Percentiles rank a stretch among this genome's conserved stretches.
Evolutionary conservation across 2,888 invertebrate genomes (phyloP).

Genomic region (Tetheella fluctuosa): DNA sequence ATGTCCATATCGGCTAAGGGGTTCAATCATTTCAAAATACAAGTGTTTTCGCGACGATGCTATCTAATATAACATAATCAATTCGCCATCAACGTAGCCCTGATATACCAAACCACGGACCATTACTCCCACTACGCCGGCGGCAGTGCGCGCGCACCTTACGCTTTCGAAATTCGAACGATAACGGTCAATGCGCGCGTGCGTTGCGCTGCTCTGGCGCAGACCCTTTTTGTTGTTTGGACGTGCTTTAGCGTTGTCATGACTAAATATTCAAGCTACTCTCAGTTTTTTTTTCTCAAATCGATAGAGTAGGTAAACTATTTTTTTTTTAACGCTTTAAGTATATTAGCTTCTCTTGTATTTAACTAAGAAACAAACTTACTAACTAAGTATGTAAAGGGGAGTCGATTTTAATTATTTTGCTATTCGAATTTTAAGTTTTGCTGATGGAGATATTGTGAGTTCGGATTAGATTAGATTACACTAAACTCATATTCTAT

Average conservation of each 20-base stretch:
- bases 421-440: too few species aligned
- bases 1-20: too few species aligned
- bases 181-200: constrained; percentile 3
- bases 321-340: too few species aligned
- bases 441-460: too few species aligned
- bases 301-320: neutral
- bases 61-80: neutral
- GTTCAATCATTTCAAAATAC: too few species aligned
- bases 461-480: too few species aligned
- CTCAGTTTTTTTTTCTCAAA: neutral
- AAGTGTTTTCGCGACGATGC: neutral
- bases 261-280: neutral
- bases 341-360: too few species aligned
- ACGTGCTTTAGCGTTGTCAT: neutral
- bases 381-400: too few species aligned
- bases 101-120: neutral
- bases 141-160: neutral
- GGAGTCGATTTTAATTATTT: too few species aligned
- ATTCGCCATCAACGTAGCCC: neutral
- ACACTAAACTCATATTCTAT: too few species aligned
- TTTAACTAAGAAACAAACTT: too few species aligned
- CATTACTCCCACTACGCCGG: neutral
- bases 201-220: neutral
- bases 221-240: neutral
- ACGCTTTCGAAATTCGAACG: constrained; percentile 5